Conservation (phyloP, 2,888 invertebrate genomes). For the Idaea biselata region DNA sequence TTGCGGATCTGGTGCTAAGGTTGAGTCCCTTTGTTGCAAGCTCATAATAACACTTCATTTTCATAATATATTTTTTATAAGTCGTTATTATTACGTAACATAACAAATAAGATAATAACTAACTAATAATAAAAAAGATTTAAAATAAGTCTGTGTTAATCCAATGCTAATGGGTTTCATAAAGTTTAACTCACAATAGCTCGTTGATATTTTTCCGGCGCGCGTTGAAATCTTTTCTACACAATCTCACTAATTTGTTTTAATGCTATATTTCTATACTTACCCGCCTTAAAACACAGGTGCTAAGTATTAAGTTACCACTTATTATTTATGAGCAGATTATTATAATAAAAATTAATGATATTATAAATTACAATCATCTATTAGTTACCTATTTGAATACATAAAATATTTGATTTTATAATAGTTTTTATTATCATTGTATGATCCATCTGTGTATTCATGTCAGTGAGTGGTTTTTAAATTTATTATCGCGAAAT, state of each 20-base stretch:
- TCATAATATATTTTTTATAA: no score
- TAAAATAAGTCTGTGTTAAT: neutral
- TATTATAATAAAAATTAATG: constrained; percentile 32
- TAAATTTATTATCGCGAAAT: constrained; percentile 7
- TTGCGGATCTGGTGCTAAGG: no score
- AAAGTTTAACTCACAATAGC: neutral
- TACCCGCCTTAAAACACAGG: constrained; percentile 22
- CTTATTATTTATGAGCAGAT: constrained; percentile 29
- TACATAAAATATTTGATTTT: constrained; percentile 13
- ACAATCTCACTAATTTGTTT: constrained; percentile 1
- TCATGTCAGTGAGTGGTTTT: constrained; percentile 10
- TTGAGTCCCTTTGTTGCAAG: no score
- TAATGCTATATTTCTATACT: constrained; percentile 2
- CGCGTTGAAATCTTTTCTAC: constrained; percentile 47
- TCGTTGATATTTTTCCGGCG: constrained; percentile 17
- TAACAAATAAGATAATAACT: neutral
- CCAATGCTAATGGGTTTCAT: neutral
- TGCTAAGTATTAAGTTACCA: constrained; percentile 33
- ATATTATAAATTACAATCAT: constrained; percentile 26
- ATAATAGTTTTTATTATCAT: constrained; percentile 18
- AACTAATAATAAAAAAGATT: neutral
- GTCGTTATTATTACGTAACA: neutral
- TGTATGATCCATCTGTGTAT: constrained; percentile 23
- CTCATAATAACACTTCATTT: no score
- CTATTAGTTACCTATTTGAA: constrained; percentile 24